These are phyloP conservation scores for Pipistrellus nathusii DNA, from an alignment of 2,797 vertebrate species.

Conservation along the genomic window DNA sequence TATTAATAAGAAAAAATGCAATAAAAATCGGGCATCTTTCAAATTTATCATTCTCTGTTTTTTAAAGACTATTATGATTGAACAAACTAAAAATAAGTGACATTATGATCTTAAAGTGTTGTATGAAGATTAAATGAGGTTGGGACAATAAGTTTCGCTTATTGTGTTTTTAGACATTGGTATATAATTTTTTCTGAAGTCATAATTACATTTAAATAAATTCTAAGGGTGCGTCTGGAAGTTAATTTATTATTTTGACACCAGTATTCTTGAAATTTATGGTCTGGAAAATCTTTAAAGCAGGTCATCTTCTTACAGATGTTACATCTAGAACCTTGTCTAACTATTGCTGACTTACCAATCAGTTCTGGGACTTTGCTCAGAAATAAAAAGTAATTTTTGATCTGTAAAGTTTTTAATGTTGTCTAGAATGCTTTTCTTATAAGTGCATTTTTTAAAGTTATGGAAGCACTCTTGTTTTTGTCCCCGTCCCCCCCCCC, in stretches of 20 bases:
- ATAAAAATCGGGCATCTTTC: background rate
- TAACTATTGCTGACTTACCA: background rate
- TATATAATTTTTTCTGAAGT: background rate
- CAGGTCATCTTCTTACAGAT: background rate
- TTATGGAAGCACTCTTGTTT: background rate
- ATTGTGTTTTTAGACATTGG: background rate
- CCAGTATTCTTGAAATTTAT: background rate
- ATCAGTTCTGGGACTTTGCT: constrained; percentile 2
- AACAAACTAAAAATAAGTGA: background rate
- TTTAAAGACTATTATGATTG: background rate
- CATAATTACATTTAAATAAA: background rate
- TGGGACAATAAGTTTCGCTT: background rate
- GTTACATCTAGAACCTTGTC: background rate
- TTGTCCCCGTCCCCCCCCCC: background rate
- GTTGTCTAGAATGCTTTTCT: background rate
- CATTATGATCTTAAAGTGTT: background rate
- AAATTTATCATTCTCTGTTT: constrained; percentile 1
- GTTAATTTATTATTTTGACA: constrained; percentile 10
- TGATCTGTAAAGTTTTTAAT: background rate
- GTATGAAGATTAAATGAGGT: background rate
- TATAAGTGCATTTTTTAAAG: background rate
- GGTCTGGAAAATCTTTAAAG: constrained; percentile 32
- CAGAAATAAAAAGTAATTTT: constrained; percentile 1
- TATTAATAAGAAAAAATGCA: background rate
- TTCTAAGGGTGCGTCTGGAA: background rate